These are phyloP conservation scores for Karalla daura DNA, from an alignment of 2,797 vertebrate genomes.

Conservation along the genomic window DNA sequence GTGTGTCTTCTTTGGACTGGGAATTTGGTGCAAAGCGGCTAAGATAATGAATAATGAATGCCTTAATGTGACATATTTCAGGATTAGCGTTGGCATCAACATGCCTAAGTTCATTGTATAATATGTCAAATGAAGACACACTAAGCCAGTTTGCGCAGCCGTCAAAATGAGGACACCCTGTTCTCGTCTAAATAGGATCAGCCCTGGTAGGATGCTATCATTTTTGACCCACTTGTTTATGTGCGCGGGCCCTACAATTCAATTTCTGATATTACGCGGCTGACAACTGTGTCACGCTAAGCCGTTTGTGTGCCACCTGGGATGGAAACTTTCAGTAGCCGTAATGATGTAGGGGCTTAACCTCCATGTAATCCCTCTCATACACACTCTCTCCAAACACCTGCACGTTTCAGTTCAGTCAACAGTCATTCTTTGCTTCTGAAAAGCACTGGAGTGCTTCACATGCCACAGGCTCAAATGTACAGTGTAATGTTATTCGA, in stretches of 20 bases:
- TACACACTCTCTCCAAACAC: slow-evolving; percentile 61
- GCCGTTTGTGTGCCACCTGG: slow-evolving; percentile 73
- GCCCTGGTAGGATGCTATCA: slow-evolving; percentile 55
- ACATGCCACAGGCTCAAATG: not conserved
- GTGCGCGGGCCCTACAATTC: slow-evolving; percentile 26
- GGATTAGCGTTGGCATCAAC: not conserved
- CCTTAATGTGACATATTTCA: slow-evolving; percentile 2
- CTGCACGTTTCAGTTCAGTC: slow-evolving; percentile 58
- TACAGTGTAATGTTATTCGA: not conserved
- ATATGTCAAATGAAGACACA: slow-evolving; percentile 40
- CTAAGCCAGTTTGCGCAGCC: slow-evolving; percentile 60
- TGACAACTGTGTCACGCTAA: slow-evolving; percentile 63
- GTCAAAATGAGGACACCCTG: slow-evolving; percentile 57
- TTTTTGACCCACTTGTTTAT: slow-evolving; percentile 73
- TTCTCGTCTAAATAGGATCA: slow-evolving; percentile 65
- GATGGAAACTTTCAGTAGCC: slow-evolving; percentile 75
- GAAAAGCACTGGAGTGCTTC: not conserved
- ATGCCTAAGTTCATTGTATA: slow-evolving; percentile 16
- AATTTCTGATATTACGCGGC: slow-evolving; percentile 66
- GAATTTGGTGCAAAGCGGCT: no score
- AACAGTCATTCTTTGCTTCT: slow-evolving; percentile 35
- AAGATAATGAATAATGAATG: no score
- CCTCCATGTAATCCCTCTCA: slow-evolving; percentile 69
- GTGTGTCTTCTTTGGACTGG: no score
- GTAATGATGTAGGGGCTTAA: slow-evolving; percentile 76